Percentiles rank a stretch among this genome's conserved stretches.
These are phyloP conservation scores for Elgaria multicarinata DNA, from an alignment of 2,113 vertebrate species.

Conservation along the genomic window DNA sequence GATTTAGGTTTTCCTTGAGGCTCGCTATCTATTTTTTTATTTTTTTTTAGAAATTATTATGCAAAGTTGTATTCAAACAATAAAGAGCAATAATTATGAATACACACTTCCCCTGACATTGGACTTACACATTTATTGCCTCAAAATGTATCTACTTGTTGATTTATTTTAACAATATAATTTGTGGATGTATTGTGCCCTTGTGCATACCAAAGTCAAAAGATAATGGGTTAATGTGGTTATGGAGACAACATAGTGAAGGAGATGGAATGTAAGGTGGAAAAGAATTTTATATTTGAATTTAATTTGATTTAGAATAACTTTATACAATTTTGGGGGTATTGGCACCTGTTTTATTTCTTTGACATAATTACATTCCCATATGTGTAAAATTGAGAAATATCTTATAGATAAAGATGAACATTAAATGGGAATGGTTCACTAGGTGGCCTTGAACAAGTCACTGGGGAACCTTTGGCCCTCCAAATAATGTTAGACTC, in stretches of 20 bases:
- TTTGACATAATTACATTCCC: neutral
- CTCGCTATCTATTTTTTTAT: neutral
- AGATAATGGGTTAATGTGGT: neutral
- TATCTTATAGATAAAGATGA: neutral
- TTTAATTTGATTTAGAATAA: neutral
- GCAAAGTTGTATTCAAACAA: neutral
- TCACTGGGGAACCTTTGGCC: neutral
- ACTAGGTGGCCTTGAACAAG: neutral
- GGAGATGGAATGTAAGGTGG: neutral
- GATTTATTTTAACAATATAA: neutral
- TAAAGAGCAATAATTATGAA: neutral
- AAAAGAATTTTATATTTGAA: neutral
- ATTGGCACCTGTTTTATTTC: neutral
- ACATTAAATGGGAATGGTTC: neutral
- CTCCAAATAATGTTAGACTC: neutral
- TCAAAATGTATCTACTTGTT: neutral
- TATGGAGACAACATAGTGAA: neutral
- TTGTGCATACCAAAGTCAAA: neutral
- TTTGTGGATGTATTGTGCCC: neutral
- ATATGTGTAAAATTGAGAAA: neutral
- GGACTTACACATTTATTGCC: neutral
- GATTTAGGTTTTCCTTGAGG: neutral
- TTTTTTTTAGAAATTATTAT: neutral
- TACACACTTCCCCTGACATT: neutral
- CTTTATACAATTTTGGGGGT: neutral